Base-by-base conservation (phyloP, 2,797 vertebrate genomes). In the Coilia nasus region DNA sequence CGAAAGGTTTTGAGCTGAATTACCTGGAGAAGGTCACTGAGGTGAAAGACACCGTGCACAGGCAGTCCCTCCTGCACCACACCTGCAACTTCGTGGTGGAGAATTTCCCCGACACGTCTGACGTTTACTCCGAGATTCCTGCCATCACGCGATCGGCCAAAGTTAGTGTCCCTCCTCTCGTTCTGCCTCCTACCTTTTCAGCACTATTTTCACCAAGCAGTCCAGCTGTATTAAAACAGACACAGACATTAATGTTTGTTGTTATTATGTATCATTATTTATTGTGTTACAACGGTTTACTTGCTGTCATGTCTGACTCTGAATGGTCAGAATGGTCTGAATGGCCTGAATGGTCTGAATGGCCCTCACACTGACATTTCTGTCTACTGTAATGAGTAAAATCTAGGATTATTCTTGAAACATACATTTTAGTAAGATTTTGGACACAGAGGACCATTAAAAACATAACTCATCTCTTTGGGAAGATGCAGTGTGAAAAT, bases 21-120 rank as follows among this genome's bases (percentile, higher is more conserved):
- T 99, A 99, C 94, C 93, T 99, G 94, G 97, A 97, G 94, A 99
- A 99, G 92, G 97, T 99, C 87, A 97, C 96, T 0, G 98, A 99
- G 93, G 98, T 99, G 91, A 99, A 99, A 92, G 98, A 99, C 93
- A 99, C 98, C 0, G 97, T 99, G 21, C 97, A 97, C 82, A 95
- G 98, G 57, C 98, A 99, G 93, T 96, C 98, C 54, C 94, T 99
- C 84, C 96, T 99, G 23, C 94, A 99, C 89, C 98, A 99, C 87
- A 96, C 97, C 90, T 98, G 97, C 91, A 96, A 94, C 89, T 94
- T 95, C 88, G 96, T 99, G 88, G 94, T 96, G 83, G 97, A 97
- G 85, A 96, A 96, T 21, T 95, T 93, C 91, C 95, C 97, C 0
- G 95, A 98, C 87, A 97, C 97, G 59, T 96, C 97, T 0, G 98